A percentile compares a stretch with the other conserved stretches of the same genome.
Conservation (phyloP, 2,113 vertebrate species). For the Laticauda laticaudata region DNA sequence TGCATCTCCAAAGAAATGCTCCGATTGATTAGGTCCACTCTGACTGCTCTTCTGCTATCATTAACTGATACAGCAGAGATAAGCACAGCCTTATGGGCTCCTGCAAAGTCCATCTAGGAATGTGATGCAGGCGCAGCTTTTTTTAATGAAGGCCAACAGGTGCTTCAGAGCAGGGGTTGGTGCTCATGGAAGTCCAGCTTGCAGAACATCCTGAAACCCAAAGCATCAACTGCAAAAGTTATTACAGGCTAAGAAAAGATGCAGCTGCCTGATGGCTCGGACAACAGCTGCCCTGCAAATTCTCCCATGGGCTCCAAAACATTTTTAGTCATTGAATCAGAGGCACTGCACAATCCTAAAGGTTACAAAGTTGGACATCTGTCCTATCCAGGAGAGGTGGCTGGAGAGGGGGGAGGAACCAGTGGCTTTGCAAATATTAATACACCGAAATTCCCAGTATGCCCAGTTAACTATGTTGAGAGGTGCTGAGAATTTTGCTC, state of each 20-base stretch:
- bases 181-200: not conserved
- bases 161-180: not conserved
- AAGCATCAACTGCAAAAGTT: not conserved
- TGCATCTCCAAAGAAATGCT: not conserved
- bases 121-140: not conserved
- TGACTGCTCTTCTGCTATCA: not conserved
- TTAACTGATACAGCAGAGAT: rapidly evolving
- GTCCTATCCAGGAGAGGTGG: not conserved
- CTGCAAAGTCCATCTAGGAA: not conserved
- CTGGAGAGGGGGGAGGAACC: not conserved
- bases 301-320: not conserved
- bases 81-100: rapidly evolving
- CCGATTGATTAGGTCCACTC: not conserved
- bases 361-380: not conserved
- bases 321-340: not conserved
- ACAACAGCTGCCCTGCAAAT: not conserved
- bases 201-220: not conserved
- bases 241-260: not conserved
- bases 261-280: not conserved
- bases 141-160: not conserved
- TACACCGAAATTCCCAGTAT: not conserved
- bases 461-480: not conserved
- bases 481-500: not conserved
- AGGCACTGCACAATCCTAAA: not conserved
- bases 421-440: not conserved